These are phyloP conservation scores for Ephydatia muelleri DNA, from an alignment of 37 sponge, comb jelly and placozoan genomes.

Conservation along the genomic window DNA sequence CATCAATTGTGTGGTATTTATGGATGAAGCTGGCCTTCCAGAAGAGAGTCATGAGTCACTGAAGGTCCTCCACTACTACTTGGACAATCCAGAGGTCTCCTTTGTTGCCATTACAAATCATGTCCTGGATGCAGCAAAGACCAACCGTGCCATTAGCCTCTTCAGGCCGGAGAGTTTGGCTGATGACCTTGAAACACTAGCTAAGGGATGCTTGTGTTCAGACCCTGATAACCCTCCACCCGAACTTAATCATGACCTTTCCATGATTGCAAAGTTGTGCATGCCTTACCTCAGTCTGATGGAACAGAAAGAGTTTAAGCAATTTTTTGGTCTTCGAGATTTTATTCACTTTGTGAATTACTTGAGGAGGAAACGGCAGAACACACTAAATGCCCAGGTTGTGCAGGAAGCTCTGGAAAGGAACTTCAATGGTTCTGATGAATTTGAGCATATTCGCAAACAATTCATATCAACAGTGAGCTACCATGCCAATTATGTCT, in stretches of 20 bases:
- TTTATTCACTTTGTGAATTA: slow-evolving; percentile 91
- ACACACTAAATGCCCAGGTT: slow-evolving; percentile 47
- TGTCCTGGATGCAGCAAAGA: slow-evolving; percentile 93
- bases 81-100: slow-evolving; percentile 87
- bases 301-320: slow-evolving; percentile 8
- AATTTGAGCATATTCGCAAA: slow-evolving; percentile 56
- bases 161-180: slow-evolving; percentile 75
- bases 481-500: background rate
- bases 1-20: slow-evolving; percentile 86
- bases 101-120: slow-evolving; percentile 94
- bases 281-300: slow-evolving; percentile 49
- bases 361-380: slow-evolving; percentile 55
- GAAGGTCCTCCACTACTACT: slow-evolving; percentile 90
- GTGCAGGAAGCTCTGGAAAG: slow-evolving; percentile 79
- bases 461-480: slow-evolving; percentile 33
- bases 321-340: slow-evolving; percentile 85
- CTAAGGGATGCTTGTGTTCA: slow-evolving; percentile 73
- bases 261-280: slow-evolving; percentile 53
- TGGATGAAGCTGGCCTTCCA: slow-evolving; percentile 94
- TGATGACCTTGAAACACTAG: slow-evolving; percentile 69
- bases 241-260: slow-evolving; percentile 48
- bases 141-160: slow-evolving; percentile 87
- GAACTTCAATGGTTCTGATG: slow-evolving; percentile 84
- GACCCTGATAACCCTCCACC: slow-evolving; percentile 59
- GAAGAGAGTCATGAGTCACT: slow-evolving; percentile 94